Evolutionary conservation across 1,140 invertebrate species (phyloP).

Genomic region (Bombus balteatus): DNA sequence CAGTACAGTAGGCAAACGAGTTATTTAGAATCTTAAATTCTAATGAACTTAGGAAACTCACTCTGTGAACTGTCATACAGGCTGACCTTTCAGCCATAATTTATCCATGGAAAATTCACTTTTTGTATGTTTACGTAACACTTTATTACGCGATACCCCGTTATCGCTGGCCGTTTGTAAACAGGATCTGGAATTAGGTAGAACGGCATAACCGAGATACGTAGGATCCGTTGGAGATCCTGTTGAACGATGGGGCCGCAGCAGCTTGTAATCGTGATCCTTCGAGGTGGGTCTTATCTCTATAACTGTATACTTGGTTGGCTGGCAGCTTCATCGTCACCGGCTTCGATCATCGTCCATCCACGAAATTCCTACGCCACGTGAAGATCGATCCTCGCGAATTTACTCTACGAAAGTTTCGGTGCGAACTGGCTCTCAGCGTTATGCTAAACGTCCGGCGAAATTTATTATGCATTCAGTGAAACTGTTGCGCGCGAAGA

Average conservation of each 20-base stretch:
- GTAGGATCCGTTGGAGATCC: constrained; percentile 61
- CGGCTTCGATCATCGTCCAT: constrained; percentile 37
- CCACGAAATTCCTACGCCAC: constrained; percentile 39
- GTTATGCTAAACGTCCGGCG: constrained; percentile 35
- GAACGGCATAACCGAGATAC: constrained; percentile 60
- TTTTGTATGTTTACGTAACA: constrained; percentile 10
- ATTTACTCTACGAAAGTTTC: neutral
- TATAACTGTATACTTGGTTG: constrained; percentile 63
- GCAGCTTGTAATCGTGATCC: constrained; percentile 66
- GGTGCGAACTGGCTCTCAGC: neutral
- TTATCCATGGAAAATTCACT: neutral
- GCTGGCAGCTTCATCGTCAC: constrained; percentile 19
- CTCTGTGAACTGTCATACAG: neutral
- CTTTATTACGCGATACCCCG: constrained; percentile 2
- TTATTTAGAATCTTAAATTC: no score
- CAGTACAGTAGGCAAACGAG: no score
- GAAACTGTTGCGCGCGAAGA: constrained; percentile 28
- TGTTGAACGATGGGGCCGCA: constrained; percentile 63
- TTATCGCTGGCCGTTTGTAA: constrained; percentile 56
- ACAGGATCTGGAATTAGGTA: constrained; percentile 65
- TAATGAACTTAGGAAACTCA: no score
- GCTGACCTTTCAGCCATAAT: neutral
- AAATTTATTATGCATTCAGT: constrained; percentile 44
- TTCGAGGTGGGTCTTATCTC: constrained; percentile 68
- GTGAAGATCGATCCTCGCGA: neutral